Evolutionary conservation across 2,888 invertebrate genomes (phyloP), one percentile per base, ranked within the genome.

Genomic region (Yponomeuta sedellus): DNA sequence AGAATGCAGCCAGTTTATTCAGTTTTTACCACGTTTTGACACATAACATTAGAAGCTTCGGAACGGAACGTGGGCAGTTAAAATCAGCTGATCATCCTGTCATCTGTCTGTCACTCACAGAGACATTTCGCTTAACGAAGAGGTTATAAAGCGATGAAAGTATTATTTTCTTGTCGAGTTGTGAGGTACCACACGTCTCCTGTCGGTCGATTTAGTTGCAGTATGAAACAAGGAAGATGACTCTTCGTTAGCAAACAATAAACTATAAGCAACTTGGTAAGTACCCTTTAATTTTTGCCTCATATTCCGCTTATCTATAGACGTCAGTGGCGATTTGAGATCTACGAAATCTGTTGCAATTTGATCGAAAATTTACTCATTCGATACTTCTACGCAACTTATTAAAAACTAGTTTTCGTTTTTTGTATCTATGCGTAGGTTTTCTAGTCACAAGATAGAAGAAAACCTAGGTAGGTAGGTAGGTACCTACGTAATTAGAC

Each of bases 211-310:
- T 62, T 68, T 70, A 68, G 64, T 71, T 71, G 71, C 20, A 61
- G n/a, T 25, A 52, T 67, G 71, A 71, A 75, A 71, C 71, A 70
- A 66, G 70, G 69, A 71, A 78, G 74, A 79, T 80, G 79, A 77
- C 69, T 74, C 19, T 22, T 22, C 3, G 10, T 62, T 19, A 62
- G n/a, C 6, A 34, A 16, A 19, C 28, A 12, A 62, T 19, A 16
- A 39, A 10, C 10, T 19, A 34, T 59, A 20, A 22, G 25, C 10
- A 59, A 25, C 59, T 25, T 34, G 34, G 62, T 62, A 62, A 62
- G 62, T 34, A 28, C 10, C 39, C 34, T 28, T 16, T 19, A 1
- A 34, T 62, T 34, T 5, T 34, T 62, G 8, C 34, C 11, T n/a
- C 6, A 39, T 34, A 19, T 39, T 62, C 28, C 28, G 28, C n/a